Base-by-base conservation (phyloP, 1,140 invertebrate species). In the Plectrocnemia conspersa region DNA sequence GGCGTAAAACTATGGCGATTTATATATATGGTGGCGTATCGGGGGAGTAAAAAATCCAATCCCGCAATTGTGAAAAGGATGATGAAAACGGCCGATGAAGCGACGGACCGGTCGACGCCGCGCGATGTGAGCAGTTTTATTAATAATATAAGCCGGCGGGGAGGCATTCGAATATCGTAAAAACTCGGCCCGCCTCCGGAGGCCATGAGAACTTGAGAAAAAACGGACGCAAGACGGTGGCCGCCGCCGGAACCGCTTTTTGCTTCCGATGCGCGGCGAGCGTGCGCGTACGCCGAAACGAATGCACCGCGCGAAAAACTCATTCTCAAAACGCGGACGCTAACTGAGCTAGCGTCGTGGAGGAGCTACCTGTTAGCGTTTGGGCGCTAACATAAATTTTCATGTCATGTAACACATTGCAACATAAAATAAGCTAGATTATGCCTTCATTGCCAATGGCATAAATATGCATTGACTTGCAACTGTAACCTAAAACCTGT, bases 141-240 rank as follows among this genome's bases (percentile, higher is more conserved):
- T 38, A 38, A 38, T 38, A 38, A 38, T 38, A 38, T 38, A 15
- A 38, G 35, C 18, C 35, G 22, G 22, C 42, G 22, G 42, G 42
- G 42, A 45, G 42, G 42, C 42, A 45, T 45, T 23, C 19, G 42
- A 24, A 9, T 45, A 23, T 27, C 23, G 18, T 23, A 33, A 48
- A 50, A 50, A 50, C 22, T 22, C 32, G 21, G 33, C 6, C 21
- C 42, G 16, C 15, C 42, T 23, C 32, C 47, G 21, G 33, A 38
- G 47, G 47, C 47, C 47, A 50, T 50, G 47, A 50, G 47, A 50
- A 50, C 47, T 7, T 10, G 21, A 13, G 35, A 50, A 50, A 50
- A 50, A 50, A 24, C 47, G 19, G 24, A n/a, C 15, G 45, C 19
- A 16, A 35, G 47, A 24, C 23, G 42, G 35, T 38, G 35, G 35